A percentile compares a stretch with the other conserved stretches of the same genome.
Conservation (phyloP, 2,888 invertebrate genomes). For the Zygothrica quintamaculata region DNA sequence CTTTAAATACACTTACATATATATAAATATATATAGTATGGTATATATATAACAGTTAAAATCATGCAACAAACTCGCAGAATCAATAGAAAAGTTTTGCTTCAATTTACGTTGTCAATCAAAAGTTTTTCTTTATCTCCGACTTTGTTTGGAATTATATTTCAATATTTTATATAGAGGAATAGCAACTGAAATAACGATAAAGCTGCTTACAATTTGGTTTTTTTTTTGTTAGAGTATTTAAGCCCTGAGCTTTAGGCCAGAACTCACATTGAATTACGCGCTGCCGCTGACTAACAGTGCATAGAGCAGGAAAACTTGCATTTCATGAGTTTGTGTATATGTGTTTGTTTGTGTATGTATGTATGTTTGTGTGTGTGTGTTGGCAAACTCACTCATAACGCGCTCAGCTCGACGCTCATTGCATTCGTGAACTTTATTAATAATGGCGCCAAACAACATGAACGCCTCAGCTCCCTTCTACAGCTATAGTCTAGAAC, state of each 20-base stretch:
- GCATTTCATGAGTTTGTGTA: conserved; percentile 13
- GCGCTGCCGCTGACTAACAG: conserved; percentile 40
- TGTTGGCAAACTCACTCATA: conserved; percentile 75
- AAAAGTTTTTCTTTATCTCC: no score
- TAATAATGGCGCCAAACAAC: conserved; percentile 81
- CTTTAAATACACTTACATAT: no score
- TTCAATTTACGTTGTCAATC: no score
- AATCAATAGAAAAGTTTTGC: no score
- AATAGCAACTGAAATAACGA: no score
- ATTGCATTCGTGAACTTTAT: conserved; percentile 83
- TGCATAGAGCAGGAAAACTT: conserved; percentile 24
- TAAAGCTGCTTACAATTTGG: no score
- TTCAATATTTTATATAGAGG: no score
- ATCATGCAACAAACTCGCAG: no score
- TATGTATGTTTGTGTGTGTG: conserved; percentile 18
- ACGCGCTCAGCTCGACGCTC: conserved; percentile 70
- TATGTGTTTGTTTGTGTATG: conserved; percentile 11
- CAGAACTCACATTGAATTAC: conserved; percentile 15
- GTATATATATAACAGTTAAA: no score
- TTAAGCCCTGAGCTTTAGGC: not conserved
- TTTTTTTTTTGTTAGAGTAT: no score
- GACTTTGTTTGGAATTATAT: no score
- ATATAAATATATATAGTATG: no score
- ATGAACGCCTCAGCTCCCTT: conserved; percentile 43
- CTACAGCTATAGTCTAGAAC: conserved; percentile 22